phyloP scores from a whole-genome alignment of 2,113 vertebrate genomes.

The Sapajus apella region DNA sequence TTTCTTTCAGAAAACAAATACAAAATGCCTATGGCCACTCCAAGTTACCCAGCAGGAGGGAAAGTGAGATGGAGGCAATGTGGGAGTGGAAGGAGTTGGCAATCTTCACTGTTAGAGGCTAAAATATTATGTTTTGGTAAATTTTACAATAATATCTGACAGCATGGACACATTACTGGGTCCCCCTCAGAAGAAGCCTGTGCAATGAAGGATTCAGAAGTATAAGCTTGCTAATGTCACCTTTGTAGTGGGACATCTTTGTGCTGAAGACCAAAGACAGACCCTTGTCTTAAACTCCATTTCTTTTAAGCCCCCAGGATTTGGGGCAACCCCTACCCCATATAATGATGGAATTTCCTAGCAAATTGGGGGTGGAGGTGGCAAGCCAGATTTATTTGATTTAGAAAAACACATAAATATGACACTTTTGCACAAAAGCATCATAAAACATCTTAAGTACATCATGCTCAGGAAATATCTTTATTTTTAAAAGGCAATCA shows the following conservation, averaged over 20 bases:
- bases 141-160: not conserved
- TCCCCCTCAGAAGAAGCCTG: not conserved
- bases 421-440: not conserved
- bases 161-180: not conserved
- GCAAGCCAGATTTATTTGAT: not conserved
- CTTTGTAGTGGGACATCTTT: not conserved
- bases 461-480: not conserved
- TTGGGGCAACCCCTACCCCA: not conserved
- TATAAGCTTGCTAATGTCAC: not conserved
- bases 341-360: not conserved
- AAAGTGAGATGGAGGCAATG: not conserved
- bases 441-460: not conserved
- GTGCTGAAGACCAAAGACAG: constrained; percentile 2
- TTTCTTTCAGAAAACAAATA: constrained; percentile 7
- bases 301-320: not conserved
- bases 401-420: not conserved
- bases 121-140: not conserved
- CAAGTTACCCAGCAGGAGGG: not conserved
- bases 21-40: not conserved
- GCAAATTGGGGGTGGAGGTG: not conserved
- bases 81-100: not conserved
- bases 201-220: not conserved
- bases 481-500: not conserved
- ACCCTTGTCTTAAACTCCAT: not conserved
- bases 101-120: not conserved